These are phyloP conservation scores for Alloplasta piceator DNA, from an alignment of 2,888 invertebrate genomes.

Conservation along the genomic window DNA sequence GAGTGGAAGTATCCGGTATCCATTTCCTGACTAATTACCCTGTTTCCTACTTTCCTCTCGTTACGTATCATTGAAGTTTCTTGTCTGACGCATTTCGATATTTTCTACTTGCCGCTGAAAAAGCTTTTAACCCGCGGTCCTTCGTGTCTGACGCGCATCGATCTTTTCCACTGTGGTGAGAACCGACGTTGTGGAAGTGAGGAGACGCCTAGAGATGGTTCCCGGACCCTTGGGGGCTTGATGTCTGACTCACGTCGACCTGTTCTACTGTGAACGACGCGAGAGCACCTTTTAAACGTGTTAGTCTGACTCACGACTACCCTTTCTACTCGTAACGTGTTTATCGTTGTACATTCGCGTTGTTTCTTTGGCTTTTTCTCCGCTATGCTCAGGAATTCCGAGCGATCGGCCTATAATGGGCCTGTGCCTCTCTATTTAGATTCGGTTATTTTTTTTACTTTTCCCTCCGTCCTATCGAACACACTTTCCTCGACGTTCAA, in stretches of 20 bases:
- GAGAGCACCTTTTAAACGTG: background rate
- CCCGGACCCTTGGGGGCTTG: background rate
- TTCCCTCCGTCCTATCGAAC: too few species aligned
- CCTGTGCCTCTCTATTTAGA: background rate
- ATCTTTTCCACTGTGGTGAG: slow-evolving; percentile 14
- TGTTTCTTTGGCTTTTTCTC: slow-evolving; percentile 19
- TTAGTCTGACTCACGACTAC: slow-evolving; percentile 5
- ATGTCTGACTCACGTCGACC: slow-evolving; percentile 12
- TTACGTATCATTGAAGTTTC: slow-evolving; percentile 12
- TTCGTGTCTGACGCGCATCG: slow-evolving; percentile 23
- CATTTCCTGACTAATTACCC: slow-evolving; percentile 16
- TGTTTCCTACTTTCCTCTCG: slow-evolving; percentile 10
- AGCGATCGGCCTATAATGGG: background rate
- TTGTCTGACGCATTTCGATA: slow-evolving; percentile 12
- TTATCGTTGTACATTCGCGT: background rate
- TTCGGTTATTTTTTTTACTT: too few species aligned
- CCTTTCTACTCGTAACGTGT: slow-evolving; percentile 4
- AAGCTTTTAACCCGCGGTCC: background rate
- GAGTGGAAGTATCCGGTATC: slow-evolving; percentile 51
- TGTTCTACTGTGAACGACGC: slow-evolving; percentile 13
- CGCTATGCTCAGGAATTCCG: background rate
- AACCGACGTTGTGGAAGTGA: background rate
- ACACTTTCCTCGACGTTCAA: too few species aligned
- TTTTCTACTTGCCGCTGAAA: slow-evolving; percentile 4
- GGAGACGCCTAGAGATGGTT: too few species aligned